Evolutionary conservation across 2,113 vertebrate species (phyloP).

Genomic region (Proterorhinus semilunaris): DNA sequence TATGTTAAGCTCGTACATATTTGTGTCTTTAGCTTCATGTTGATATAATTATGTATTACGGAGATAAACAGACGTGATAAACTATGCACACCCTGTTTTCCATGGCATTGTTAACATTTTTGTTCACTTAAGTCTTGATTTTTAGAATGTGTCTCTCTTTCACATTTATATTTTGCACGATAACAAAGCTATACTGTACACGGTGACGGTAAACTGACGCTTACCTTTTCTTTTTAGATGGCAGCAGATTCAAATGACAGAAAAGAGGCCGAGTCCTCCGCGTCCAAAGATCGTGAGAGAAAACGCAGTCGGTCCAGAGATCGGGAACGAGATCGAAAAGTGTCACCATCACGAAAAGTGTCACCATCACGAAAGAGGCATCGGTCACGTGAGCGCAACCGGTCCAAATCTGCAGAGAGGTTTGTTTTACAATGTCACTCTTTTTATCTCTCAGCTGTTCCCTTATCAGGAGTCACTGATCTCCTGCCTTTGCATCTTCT

Average conservation of each 20-base stretch:
- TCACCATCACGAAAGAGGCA: conserved; percentile 85
- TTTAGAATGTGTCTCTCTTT: no score
- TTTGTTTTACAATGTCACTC: conserved; percentile 33
- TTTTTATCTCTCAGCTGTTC: neutral
- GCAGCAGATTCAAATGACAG: conserved; percentile 88
- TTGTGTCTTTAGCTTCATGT: no score
- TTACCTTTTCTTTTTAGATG: conserved; percentile 78
- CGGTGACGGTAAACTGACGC: neutral
- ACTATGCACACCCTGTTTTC: neutral
- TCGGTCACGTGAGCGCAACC: conserved; percentile 87
- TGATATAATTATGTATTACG: no score
- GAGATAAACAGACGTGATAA: no score
- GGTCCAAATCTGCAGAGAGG: conserved; percentile 91
- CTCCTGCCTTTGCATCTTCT: neutral
- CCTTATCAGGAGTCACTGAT: neutral
- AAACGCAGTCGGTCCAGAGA: conserved; percentile 89
- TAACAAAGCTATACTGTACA: neutral
- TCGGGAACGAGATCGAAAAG: conserved; percentile 85
- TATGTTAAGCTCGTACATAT: no score
- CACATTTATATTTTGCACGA: no score
- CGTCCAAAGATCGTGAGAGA: conserved; percentile 83
- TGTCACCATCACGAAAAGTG: conserved; percentile 79
- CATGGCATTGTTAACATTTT: neutral
- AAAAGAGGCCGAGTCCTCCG: conserved; percentile 84
- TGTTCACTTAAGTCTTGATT: neutral